phyloP scores from a whole-genome alignment of 2,113 vertebrate genomes.

The Sphyrna mokarran region DNA sequence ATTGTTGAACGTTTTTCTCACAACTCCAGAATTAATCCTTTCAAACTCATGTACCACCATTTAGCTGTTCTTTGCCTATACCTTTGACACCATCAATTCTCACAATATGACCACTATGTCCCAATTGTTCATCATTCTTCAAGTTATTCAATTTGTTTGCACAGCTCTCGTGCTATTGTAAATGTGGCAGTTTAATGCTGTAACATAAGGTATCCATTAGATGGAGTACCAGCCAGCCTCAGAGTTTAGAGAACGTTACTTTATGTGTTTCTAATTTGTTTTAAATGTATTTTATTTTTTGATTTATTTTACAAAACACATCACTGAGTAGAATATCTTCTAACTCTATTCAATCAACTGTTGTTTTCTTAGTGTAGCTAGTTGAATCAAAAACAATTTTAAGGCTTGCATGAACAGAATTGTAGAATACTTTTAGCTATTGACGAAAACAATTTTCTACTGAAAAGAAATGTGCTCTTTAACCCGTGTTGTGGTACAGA shows the following conservation, averaged over 20 bases:
- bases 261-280: background rate
- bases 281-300: background rate
- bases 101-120: background rate
- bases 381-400: background rate
- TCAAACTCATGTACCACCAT: background rate
- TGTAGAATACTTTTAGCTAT: background rate
- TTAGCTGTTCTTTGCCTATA: background rate
- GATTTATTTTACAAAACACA: background rate
- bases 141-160: background rate
- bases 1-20: background rate
- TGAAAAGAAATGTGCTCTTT: background rate
- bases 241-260: background rate
- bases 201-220: background rate
- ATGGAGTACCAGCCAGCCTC: background rate
- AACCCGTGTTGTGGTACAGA: background rate
- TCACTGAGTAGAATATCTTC: background rate
- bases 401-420: background rate
- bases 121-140: background rate
- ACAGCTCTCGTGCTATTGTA: background rate
- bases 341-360: background rate
- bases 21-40: background rate
- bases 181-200: background rate
- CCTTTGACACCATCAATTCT: background rate
- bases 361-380: background rate
- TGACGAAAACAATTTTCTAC: background rate